Base-by-base conservation (phyloP, 2,797 vertebrate genomes). In the Phyllotis vaccarum region DNA sequence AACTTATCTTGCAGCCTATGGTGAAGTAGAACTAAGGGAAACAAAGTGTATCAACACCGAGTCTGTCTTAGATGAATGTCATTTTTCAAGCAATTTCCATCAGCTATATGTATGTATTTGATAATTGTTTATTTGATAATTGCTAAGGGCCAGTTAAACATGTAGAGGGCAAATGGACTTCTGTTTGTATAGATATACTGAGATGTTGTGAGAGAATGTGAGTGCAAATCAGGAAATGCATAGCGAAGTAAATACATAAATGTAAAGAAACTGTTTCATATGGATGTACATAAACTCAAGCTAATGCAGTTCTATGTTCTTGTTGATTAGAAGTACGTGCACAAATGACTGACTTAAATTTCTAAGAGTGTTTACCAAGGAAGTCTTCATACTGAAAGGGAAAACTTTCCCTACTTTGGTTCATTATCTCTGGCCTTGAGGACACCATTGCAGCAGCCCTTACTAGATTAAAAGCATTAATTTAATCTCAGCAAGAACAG, bases 1-100 rank as follows among this genome's bases (percentile, higher is more conserved):
- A 5, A 10, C 31, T 4, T 31, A 1, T 29, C 22, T 9, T 31
- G 13, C 13, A 29, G 11, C 10, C 1, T 1, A 12, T 12, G 29
- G 62, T 64, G 27, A 31, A 29, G 70, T 43, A 43, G 21, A 74
- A 27, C 10, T 74, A 40, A 40, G 37, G 43, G 1, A 43, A 43
- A 74, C 70, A 74, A 72, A n/a, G 11, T 40, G 70, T 74, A 9
- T 10, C 9, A 10, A 9, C 10, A 11, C 21, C 43, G 70, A 74
- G 43, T 74, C 70, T 43, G 22, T 24, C 37, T 72, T 72, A 40
- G n/a, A 72, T 37, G 37, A 40, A 72, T 72, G 37, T 37, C 37
- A 8, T 22, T 40, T 40, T 24, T 10, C 40, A 72, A 72, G 3
- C 9, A n/a, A 72, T 3, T 3, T 40, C 21, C 1, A 2, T 24